Evolutionary conservation across 2,888 invertebrate genomes (phyloP), one percentile per base, ranked within the genome.

Genomic region (Drosophila quinaria): DNA sequence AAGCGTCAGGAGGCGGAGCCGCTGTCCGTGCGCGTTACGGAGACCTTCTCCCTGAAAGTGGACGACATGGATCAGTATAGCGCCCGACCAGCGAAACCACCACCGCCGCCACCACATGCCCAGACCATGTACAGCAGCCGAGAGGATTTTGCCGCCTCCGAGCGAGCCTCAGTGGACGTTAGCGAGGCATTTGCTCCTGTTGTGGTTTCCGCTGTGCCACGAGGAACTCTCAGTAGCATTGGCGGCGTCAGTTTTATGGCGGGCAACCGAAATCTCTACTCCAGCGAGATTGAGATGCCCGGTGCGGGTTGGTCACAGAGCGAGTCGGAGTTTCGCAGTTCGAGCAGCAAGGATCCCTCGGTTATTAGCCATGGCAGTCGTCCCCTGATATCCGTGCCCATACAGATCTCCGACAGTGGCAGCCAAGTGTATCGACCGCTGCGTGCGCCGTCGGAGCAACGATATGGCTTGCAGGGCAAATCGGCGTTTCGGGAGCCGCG

Each of bases 1-100:
- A 91, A 89, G 39, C 80, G 86, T 41, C 74, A 91, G 4, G 91
- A 90, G 19, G 74, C 84, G 0, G 90, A 92, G 15, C 87, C 85
- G 0, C 70, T 90, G 13, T 85, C 92, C 0, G 91, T 91, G 9
- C 91, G 88, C 11, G 92, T 92, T 0, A 87, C 90, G 0, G 92
- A 92, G 66, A 92, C 92, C 3, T 92, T 92, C 59, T 92, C 93
- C 0, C 81, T 93, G 0, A 93, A 92, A 60, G 92, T 92, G 13
- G 93, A 92, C 35, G 92, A 92, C 60, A 91, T 92, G 91, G 92
- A 92, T 80, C 92, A 92, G 65, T 92, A 92, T 52, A 70, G 86
- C 35, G 41, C 82, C 2, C 84, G 81, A 4, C 90, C 92, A 9
- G 64, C 83, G 0, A 89, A 85, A 33, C 83, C 81, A 8, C 60